phyloP scores from a whole-genome alignment of 2,888 invertebrate species.

The Agonopterix arenella region DNA sequence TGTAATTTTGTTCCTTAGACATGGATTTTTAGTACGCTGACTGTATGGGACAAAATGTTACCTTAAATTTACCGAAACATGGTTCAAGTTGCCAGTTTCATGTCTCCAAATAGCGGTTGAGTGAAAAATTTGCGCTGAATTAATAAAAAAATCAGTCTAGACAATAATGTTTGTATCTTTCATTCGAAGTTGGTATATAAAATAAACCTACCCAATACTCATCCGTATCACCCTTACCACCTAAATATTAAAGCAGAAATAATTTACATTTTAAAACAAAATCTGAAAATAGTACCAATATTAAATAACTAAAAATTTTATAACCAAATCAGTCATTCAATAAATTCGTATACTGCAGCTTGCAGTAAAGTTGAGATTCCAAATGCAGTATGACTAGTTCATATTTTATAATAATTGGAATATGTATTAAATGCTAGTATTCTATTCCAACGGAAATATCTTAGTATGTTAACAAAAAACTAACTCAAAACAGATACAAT shows the following conservation, averaged over 20 bases:
- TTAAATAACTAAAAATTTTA: neutral
- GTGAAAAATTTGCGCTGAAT: constrained; percentile 21
- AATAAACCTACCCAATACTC: constrained; percentile 16
- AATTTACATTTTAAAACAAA: constrained; percentile 17
- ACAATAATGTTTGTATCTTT: constrained; percentile 37
- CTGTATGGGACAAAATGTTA: neutral
- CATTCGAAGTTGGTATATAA: constrained; percentile 41
- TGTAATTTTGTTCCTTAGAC: too few species aligned
- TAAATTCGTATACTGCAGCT: neutral
- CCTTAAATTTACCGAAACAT: constrained; percentile 4
- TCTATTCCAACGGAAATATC: neutral
- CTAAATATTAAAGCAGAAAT: constrained; percentile 34
- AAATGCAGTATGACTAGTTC: constrained; percentile 16
- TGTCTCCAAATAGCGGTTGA: constrained; percentile 23
- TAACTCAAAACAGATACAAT: too few species aligned
- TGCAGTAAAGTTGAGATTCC: constrained; percentile 12
- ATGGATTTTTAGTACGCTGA: too few species aligned
- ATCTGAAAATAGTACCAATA: constrained; percentile 26
- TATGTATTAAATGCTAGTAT: neutral
- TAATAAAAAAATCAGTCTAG: constrained; percentile 62
- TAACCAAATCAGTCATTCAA: constrained; percentile 6
- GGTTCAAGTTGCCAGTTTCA: constrained; percentile 6
- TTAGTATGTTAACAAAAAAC: too few species aligned
- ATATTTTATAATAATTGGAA: neutral
- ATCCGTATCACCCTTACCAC: constrained; percentile 36